A percentile compares a stretch with the other conserved stretches of the same genome.
Conservation (phyloP, 2,113 vertebrate genomes). For the Nerophis lumbriciformis region DNA sequence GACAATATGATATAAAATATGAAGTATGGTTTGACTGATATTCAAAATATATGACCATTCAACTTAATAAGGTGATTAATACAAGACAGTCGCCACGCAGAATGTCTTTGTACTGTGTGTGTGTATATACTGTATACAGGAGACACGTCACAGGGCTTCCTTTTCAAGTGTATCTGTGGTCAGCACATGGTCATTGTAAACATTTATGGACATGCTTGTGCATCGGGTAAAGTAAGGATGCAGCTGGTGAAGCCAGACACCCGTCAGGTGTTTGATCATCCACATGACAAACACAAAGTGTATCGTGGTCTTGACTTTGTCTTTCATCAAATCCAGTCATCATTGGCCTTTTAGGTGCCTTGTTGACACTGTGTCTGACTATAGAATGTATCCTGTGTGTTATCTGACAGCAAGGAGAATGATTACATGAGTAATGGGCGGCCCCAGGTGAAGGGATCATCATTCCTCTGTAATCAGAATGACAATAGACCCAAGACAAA, state of each 20-base stretch:
- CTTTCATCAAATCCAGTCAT: conserved; percentile 32
- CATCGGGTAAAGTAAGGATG: not conserved
- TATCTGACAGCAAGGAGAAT: conserved; percentile 31
- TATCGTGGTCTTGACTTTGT: not conserved
- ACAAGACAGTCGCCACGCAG: no score
- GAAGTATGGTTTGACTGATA: no score
- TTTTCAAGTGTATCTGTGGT: conserved; percentile 44
- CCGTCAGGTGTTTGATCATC: not conserved
- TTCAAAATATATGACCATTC: no score
- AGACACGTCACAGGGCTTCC: conserved; percentile 33
- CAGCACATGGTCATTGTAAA: conserved; percentile 53
- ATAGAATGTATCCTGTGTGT: conserved; percentile 22
- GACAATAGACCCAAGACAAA: conserved; percentile 16
- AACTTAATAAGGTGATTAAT: no score
- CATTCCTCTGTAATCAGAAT: conserved; percentile 27
- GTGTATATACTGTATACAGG: no score
- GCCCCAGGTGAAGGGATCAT: conserved; percentile 54
- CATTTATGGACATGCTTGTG: conserved; percentile 21
- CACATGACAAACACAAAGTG: not conserved
- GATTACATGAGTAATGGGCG: conserved; percentile 43
- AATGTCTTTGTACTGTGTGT: not conserved
- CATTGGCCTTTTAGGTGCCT: conserved; percentile 15
- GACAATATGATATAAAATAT: no score
- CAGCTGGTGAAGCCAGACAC: not conserved
- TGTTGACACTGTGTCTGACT: conserved; percentile 31